A percentile compares a stretch with the other conserved stretches of the same genome.
phyloP scores from a whole-genome alignment of 1,140 invertebrate species.

The Ectropis grisescens region DNA sequence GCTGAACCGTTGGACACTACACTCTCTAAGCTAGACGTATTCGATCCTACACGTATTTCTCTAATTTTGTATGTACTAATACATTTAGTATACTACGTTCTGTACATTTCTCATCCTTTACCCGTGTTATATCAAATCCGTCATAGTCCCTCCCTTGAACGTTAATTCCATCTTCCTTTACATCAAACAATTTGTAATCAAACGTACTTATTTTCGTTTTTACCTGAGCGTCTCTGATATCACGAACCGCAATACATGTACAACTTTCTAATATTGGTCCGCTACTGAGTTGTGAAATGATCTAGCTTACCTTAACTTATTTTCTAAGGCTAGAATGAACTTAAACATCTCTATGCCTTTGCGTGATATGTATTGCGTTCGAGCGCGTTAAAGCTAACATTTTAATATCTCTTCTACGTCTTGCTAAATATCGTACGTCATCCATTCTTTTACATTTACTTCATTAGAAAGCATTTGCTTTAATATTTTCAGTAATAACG shows the following conservation, averaged over 20 bases:
- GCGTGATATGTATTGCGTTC: slow-evolving; percentile 67
- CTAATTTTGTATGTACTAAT: slow-evolving; percentile 40
- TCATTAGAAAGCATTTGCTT: neutral
- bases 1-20: slow-evolving; percentile 56
- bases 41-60: slow-evolving; percentile 42
- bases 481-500: neutral
- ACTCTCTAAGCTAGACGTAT: slow-evolving; percentile 42
- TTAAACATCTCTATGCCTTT: slow-evolving; percentile 56
- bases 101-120: slow-evolving; percentile 19
- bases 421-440: slow-evolving; percentile 13
- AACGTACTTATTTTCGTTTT: too few species aligned
- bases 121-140: too few species aligned
- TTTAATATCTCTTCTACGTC: slow-evolving; percentile 18
- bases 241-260: slow-evolving; percentile 37
- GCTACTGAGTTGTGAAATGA: slow-evolving; percentile 63
- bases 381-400: slow-evolving; percentile 57
- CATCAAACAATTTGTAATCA: too few species aligned
- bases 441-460: too few species aligned
- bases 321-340: slow-evolving; percentile 56
- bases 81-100: slow-evolving; percentile 30
- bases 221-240: too few species aligned
- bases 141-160: too few species aligned
- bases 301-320: slow-evolving; percentile 60
- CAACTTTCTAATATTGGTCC: slow-evolving; percentile 70
- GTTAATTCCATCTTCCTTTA: too few species aligned